A percentile compares a stretch with the other conserved stretches of the same genome.
phyloP scores from a whole-genome alignment of 2,113 vertebrate species.

The Mesocricetus auratus region DNA sequence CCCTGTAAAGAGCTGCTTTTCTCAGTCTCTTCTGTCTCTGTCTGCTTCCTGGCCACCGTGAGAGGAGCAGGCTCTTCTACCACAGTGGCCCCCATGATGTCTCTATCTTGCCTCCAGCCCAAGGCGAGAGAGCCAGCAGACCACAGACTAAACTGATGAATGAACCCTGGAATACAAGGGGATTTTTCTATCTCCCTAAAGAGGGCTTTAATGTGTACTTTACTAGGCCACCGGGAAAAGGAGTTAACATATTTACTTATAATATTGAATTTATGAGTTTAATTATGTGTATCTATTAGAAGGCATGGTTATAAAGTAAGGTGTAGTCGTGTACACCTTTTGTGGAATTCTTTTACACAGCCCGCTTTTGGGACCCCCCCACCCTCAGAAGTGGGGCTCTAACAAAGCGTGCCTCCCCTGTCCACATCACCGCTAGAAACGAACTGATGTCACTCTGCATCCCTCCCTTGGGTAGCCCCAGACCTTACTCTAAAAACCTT shows the following conservation, averaged over 20 bases:
- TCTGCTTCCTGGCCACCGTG: background rate
- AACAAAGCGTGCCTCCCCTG: too few relatives aligned
- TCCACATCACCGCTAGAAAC: background rate
- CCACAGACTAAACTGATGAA: background rate
- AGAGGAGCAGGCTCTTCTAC: background rate
- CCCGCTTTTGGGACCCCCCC: background rate
- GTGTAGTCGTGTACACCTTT: background rate
- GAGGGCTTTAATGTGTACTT: background rate
- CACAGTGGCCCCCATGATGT: background rate
- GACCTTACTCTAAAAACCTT: background rate
- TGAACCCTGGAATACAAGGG: background rate
- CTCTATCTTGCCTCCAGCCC: background rate
- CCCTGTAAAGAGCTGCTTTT: background rate
- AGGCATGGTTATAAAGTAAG: background rate
- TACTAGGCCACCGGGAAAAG: background rate
- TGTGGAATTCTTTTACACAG: background rate
- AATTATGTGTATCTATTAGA: background rate
- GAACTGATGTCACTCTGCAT: fast-evolving
- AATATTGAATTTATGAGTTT: constrained; percentile 16
- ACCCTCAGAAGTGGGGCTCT: too few relatives aligned
- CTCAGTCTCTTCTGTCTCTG: background rate
- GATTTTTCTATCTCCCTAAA: background rate
- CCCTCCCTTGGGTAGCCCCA: background rate
- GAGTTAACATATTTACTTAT: constrained; percentile 18
- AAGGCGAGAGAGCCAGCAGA: background rate